phyloP scores from a whole-genome alignment of 2,888 invertebrate species.

The Timandra comae region DNA sequence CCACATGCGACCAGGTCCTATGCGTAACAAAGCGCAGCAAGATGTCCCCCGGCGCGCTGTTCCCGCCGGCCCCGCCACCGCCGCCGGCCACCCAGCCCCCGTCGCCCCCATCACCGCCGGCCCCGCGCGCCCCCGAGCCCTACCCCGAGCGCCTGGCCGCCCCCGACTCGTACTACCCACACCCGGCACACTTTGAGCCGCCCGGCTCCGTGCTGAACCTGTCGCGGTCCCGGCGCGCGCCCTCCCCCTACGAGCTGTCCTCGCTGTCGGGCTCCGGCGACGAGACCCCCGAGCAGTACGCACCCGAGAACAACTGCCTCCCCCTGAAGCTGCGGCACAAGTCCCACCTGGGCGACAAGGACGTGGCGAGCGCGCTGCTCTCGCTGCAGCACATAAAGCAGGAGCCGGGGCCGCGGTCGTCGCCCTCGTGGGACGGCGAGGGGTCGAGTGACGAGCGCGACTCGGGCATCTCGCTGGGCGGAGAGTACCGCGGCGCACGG shows the following conservation, averaged over 20 bases:
- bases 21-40: slow-evolving; percentile 86
- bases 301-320: slow-evolving; percentile 84
- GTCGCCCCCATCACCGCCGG: slow-evolving; percentile 71
- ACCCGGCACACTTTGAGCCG: slow-evolving; percentile 76
- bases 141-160: slow-evolving; percentile 69
- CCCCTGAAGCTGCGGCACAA: slow-evolving; percentile 95
- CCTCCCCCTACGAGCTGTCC: slow-evolving; percentile 88
- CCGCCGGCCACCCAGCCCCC: slow-evolving; percentile 70
- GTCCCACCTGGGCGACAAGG: slow-evolving; percentile 91
- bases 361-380: slow-evolving; percentile 89
- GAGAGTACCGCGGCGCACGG: slow-evolving; percentile 76
- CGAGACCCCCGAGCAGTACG: slow-evolving; percentile 69
- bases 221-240: slow-evolving; percentile 79
- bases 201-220: slow-evolving; percentile 84
- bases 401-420: slow-evolving; percentile 87
- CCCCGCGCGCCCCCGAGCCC: slow-evolving; percentile 71
- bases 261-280: slow-evolving; percentile 82
- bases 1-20: slow-evolving; percentile 89
- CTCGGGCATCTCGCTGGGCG: slow-evolving; percentile 90
- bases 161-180: slow-evolving; percentile 66
- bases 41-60: slow-evolving; percentile 61
- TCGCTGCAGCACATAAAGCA: slow-evolving; percentile 91
- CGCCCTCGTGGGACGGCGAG: slow-evolving; percentile 91
- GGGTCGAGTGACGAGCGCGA: slow-evolving; percentile 94
- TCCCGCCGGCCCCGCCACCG: slow-evolving; percentile 75